phyloP scores from a whole-genome alignment of 2,888 invertebrate genomes.

The Melanostoma scalare region DNA sequence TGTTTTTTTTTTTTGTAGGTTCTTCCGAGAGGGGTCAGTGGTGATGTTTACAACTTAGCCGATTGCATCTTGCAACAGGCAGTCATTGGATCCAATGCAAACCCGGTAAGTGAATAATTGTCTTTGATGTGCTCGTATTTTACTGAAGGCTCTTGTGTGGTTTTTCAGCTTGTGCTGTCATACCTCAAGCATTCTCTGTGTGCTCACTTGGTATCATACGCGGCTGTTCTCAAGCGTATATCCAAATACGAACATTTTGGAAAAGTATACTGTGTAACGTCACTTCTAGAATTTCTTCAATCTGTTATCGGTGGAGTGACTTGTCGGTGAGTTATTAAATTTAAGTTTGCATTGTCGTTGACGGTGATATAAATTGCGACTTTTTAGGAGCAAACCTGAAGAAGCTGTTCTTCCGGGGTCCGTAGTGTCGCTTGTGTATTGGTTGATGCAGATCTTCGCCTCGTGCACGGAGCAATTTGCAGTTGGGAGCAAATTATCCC shows the following conservation, averaged over 20 bases:
- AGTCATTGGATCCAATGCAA: conserved; percentile 95
- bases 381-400: conserved; percentile 90
- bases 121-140: too few species aligned
- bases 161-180: conserved; percentile 89
- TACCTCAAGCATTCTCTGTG: conserved; percentile 96
- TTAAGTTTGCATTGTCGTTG: neutral
- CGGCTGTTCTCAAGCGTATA: conserved; percentile 93
- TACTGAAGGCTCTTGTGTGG: too few species aligned
- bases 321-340: conserved; percentile 77
- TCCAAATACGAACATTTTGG: conserved; percentile 94
- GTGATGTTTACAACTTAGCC: conserved; percentile 95
- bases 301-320: conserved; percentile 85
- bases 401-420: conserved; percentile 92
- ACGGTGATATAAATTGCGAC: conserved; percentile 10
- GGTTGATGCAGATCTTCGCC: conserved; percentile 90
- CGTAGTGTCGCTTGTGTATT: conserved; percentile 90
- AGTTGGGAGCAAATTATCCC: conserved; percentile 77
- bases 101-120: conserved; percentile 81
- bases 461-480: conserved; percentile 78
- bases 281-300: conserved; percentile 92
- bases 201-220: conserved; percentile 94
- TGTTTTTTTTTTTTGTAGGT: conserved; percentile 81
- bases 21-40: conserved; percentile 93
- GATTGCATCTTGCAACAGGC: conserved; percentile 97
- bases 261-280: conserved; percentile 93